These are phyloP conservation scores for Halcyon smyrnensis DNA, from an alignment of 2,797 vertebrate species.

Conservation along the genomic window DNA sequence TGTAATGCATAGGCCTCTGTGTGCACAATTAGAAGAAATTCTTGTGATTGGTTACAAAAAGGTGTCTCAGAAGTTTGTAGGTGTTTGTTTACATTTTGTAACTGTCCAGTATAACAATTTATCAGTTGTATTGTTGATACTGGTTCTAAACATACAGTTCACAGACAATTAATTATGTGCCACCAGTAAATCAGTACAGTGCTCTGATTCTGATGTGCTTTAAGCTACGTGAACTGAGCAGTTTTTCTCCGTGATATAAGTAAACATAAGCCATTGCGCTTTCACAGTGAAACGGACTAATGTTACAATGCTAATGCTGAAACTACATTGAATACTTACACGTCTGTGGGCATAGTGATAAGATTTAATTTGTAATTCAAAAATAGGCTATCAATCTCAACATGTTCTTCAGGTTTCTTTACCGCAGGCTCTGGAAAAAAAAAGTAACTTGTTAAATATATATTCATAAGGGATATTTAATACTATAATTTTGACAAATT, in stretches of 20 bases:
- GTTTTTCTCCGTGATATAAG: not conserved
- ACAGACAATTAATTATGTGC: not conserved
- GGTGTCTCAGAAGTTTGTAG: not conserved
- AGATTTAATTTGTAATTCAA: constrained; percentile 78
- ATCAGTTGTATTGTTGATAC: not conserved
- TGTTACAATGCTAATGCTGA: not conserved
- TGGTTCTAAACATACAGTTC: not conserved
- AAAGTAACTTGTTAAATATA: not conserved
- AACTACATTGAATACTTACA: constrained; percentile 75
- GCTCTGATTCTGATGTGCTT: not conserved
- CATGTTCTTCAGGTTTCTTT: constrained; percentile 83
- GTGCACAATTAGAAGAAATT: not conserved
- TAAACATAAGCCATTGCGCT: not conserved
- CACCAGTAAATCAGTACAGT: not conserved
- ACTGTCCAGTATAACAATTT: rapidly evolving
- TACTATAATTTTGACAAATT: not conserved
- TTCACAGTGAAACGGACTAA: not conserved
- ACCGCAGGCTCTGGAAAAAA: constrained; percentile 77
- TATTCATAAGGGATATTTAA: not conserved
- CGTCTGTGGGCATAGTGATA: constrained; percentile 62
- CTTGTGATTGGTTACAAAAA: not conserved
- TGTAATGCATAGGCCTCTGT: not conserved
- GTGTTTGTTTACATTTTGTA: not conserved
- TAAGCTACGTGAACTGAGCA: not conserved
- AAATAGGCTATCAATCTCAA: constrained; percentile 90